Evolutionary conservation across 1,140 invertebrate genomes (phyloP).

Genomic region (Spodoptera litura): DNA sequence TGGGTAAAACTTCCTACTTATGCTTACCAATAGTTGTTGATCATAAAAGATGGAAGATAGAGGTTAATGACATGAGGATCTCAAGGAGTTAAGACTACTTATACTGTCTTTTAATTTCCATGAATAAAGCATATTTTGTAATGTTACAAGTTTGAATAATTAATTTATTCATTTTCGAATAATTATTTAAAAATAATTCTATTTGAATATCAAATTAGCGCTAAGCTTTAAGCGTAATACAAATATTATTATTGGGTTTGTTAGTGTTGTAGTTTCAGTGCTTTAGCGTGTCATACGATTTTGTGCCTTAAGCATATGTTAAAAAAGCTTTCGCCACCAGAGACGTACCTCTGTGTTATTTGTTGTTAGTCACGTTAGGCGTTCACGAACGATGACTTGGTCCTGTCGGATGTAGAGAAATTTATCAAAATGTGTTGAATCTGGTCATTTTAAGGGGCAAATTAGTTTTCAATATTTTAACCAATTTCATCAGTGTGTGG

Average conservation of each 20-base stretch:
- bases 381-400: slow-evolving; percentile 85
- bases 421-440: slow-evolving; percentile 42
- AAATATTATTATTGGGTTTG: background rate
- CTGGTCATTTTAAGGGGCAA: background rate
- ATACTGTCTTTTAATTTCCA: no score
- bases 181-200: slow-evolving; percentile 3
- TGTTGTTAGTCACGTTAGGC: slow-evolving; percentile 75
- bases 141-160: background rate
- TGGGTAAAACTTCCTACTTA: slow-evolving; percentile 12
- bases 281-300: slow-evolving; percentile 51
- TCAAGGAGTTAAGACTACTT: no score
- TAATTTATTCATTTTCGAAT: background rate
- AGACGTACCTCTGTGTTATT: slow-evolving; percentile 74
- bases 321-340: slow-evolving; percentile 59
- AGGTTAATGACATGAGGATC: background rate
- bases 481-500: no score
- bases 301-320: slow-evolving; percentile 53
- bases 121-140: no score
- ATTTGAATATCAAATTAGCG: background rate
- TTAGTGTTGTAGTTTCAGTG: slow-evolving; percentile 30
- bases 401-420: slow-evolving; percentile 75
- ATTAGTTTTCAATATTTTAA: background rate
- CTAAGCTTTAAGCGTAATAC: slow-evolving; percentile 35
- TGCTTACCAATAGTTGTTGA: background rate
- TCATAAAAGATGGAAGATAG: background rate